Conservation (phyloP, 2,888 invertebrate species). For the Diarsia dahlii region DNA sequence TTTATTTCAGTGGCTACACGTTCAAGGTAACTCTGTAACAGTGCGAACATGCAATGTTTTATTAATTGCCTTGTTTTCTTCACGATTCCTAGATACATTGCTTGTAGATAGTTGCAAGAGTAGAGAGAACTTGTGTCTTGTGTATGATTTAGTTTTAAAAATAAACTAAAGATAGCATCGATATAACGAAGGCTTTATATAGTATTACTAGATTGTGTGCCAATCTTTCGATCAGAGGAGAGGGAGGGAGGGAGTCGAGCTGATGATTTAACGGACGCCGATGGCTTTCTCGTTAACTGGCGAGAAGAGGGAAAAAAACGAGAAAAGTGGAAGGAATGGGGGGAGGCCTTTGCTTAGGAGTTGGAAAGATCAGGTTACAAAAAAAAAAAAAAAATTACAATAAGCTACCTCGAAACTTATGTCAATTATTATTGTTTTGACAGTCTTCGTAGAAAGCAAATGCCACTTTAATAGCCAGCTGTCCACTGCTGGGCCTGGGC, state of each 20-base stretch:
- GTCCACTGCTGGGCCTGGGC: not conserved
- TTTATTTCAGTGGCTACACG: slow-evolving; percentile 20
- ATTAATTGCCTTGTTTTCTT: slow-evolving; percentile 33
- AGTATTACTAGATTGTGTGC: not conserved
- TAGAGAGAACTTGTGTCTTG: no score
- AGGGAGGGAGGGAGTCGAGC: no score
- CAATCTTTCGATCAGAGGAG: not conserved
- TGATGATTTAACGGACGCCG: no score
- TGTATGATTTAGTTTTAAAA: not conserved
- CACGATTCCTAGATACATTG: not conserved
- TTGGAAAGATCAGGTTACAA: no score
- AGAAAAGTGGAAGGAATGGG: no score
- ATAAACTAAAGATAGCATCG: not conserved
- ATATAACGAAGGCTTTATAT: not conserved
- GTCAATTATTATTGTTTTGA: not conserved
- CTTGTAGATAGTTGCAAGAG: not conserved
- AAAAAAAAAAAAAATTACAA: not conserved
- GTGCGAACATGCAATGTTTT: slow-evolving; percentile 38
- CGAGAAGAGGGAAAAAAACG: no score
- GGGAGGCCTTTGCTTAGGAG: no score
- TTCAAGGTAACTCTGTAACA: slow-evolving; percentile 27
- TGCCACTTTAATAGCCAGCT: not conserved
- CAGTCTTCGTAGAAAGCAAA: not conserved
- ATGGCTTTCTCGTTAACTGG: no score
- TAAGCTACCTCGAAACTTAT: not conserved